A percentile compares a stretch with the other conserved stretches of the same genome.
phyloP scores from a whole-genome alignment of 1,140 invertebrate species.

The Heliothis virescens region DNA sequence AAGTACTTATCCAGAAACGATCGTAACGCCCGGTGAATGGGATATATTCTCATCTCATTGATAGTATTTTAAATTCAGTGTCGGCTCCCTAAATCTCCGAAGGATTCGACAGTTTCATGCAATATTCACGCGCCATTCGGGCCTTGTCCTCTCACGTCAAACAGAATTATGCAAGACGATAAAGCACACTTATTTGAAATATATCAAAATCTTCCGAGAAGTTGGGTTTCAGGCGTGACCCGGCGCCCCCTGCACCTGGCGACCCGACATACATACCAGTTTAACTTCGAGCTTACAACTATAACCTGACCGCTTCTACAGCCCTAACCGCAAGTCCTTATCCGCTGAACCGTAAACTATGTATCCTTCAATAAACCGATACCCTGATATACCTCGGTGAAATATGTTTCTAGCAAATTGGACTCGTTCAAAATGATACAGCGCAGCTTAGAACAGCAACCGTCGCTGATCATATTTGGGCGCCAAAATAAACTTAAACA shows the following conservation, averaged over 20 bases:
- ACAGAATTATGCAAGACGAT: slow-evolving; percentile 49
- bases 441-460: not conserved
- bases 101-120: slow-evolving; percentile 50
- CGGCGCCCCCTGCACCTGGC: no score
- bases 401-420: not conserved
- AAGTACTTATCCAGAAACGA: not conserved
- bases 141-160: slow-evolving; percentile 39
- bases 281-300: not conserved
- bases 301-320: not conserved
- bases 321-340: not conserved
- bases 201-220: slow-evolving; percentile 43
- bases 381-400: not conserved
- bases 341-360: not conserved
- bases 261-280: no score
- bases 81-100: slow-evolving; percentile 36
- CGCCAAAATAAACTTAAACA: slow-evolving; percentile 24
- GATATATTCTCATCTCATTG: slow-evolving; percentile 45
- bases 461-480: not conserved
- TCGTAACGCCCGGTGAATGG: slow-evolving; percentile 11
- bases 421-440: not conserved
- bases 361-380: not conserved
- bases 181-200: slow-evolving; percentile 49
- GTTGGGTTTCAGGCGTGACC: not conserved
- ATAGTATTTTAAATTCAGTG: slow-evolving; percentile 45
- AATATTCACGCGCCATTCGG: slow-evolving; percentile 53